phyloP scores from a whole-genome alignment of 2,888 invertebrate genomes.

The Andrena camellia region DNA sequence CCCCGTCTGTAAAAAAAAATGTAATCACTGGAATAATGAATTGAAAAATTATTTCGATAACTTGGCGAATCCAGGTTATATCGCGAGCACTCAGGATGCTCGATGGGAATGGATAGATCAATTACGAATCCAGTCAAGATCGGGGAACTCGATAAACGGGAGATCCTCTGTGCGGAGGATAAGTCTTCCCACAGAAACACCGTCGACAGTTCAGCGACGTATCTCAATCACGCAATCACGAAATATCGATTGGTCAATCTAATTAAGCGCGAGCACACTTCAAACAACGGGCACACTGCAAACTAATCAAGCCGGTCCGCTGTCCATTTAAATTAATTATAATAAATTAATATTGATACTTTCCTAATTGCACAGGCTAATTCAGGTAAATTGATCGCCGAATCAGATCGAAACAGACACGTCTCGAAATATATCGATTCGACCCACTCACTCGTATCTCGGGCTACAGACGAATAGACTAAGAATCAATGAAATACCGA shows the following conservation, averaged over 20 bases:
- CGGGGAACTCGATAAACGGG: not conserved
- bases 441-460: not conserved
- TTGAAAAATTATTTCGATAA: too few relatives aligned
- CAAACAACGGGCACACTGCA: constrained; percentile 42
- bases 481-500: too few relatives aligned
- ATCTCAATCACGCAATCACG: constrained; percentile 48
- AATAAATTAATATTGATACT: constrained; percentile 59
- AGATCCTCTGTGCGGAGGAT: not conserved
- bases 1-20: too few relatives aligned
- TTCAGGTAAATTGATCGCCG: constrained; percentile 20
- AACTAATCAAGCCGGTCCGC: constrained; percentile 41
- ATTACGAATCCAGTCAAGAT: not conserved
- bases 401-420: not conserved
- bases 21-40: not conserved
- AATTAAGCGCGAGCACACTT: constrained; percentile 52
- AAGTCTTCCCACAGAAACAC: constrained; percentile 3
- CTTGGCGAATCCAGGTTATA: too few relatives aligned
- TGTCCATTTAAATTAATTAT: constrained; percentile 49
- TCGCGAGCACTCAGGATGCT: too few relatives aligned
- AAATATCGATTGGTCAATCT: constrained; percentile 55
- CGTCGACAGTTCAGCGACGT: not conserved
- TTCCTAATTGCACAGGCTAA: constrained; percentile 46
- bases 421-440: not conserved
- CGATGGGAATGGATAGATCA: not conserved
- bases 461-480: too few relatives aligned